Base-by-base conservation (phyloP, 2,797 vertebrate genomes). In the Anguilla pacifica region DNA sequence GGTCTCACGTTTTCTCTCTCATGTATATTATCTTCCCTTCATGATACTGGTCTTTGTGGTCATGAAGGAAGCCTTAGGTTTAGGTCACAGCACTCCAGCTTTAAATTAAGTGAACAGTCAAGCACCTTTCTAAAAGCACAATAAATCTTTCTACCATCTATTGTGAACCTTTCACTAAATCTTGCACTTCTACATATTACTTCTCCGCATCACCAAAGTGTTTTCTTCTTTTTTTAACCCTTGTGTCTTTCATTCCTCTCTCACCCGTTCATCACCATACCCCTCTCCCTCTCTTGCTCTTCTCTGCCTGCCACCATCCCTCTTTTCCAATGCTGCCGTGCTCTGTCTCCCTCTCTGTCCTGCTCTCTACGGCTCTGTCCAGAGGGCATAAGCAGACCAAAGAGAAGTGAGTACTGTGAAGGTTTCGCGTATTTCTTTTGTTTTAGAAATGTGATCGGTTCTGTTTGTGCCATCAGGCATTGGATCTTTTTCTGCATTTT, bases 401-500 rank as follows among this genome's bases (percentile, higher is more conserved):
- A 55, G 51, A 86, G 49, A 79, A 79, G 85, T 86, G 35, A 77
- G 85, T 86, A 55, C n/a, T 84, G 3, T 57, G 51, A 57, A 84
- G 35, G 5, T 90, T 89, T 57, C 1, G 86, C 81, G 90, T 84
- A 90, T 90, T 88, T 87, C 88, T 89, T 86, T 86, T 86, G n/a
- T 84, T 1, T 57, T 28, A 51, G 53, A n/a, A 51, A 9, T n/a
- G 74, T 72, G 6, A 72, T 72, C 6, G 0, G 0, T 84, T 90
- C 83, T 28, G 64, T 3, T 19, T 61, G 19, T 17, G 39, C 39
- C 39, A 61, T 22, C 64, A 22, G 64, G 22, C 3, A 9, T 25
- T 19, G 6, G 25, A 19, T 22, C 6, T 25, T 72, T 31, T 28
- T 31, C n/a, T 72, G n/a, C 13, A 11, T 31, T 72, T 72, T 72